Conservation (phyloP, 2,888 invertebrate genomes). For the Prosapia bicincta region DNA sequence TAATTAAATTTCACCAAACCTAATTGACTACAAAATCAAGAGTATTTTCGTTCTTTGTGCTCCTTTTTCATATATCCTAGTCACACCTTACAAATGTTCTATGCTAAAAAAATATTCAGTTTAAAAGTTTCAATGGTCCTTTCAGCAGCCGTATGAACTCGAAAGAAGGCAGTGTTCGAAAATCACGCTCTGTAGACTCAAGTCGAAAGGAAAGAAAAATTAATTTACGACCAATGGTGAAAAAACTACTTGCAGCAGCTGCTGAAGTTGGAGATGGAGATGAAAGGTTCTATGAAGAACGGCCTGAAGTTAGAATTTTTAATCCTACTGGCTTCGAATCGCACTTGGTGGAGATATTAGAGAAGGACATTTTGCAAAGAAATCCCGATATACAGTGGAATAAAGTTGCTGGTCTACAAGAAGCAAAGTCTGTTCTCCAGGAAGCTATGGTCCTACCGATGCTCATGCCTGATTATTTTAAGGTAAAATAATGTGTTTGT, state of each 20-base stretch:
- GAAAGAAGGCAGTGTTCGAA: slow-evolving; percentile 40
- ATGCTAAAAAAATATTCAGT: too few relatives aligned
- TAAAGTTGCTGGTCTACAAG: slow-evolving; percentile 68
- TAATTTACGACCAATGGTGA: slow-evolving; percentile 25
- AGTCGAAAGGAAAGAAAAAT: slow-evolving; percentile 45
- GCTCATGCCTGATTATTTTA: slow-evolving; percentile 86
- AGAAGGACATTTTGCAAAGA: slow-evolving; percentile 78
- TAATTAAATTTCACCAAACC: too few relatives aligned
- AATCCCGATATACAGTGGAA: slow-evolving; percentile 81
- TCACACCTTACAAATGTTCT: too few relatives aligned
- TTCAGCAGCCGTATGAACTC: slow-evolving; percentile 10
- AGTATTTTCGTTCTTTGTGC: too few relatives aligned
- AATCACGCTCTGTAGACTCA: slow-evolving; percentile 46
- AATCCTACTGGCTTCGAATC: slow-evolving; percentile 68
- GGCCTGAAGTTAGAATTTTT: slow-evolving; percentile 50
- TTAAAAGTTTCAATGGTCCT: background rate
- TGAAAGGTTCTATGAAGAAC: slow-evolving; percentile 38
- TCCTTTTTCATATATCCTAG: too few relatives aligned
- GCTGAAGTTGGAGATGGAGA: slow-evolving; percentile 32
- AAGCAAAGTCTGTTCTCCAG: slow-evolving; percentile 72
- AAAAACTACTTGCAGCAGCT: slow-evolving; percentile 36
- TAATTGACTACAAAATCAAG: too few relatives aligned
- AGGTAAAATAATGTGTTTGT: slow-evolving; percentile 48
- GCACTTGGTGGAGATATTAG: slow-evolving; percentile 76
- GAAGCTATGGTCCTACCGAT: slow-evolving; percentile 86